Base-by-base conservation (phyloP, 2,888 invertebrate species). In the Perithous albicinctus region DNA sequence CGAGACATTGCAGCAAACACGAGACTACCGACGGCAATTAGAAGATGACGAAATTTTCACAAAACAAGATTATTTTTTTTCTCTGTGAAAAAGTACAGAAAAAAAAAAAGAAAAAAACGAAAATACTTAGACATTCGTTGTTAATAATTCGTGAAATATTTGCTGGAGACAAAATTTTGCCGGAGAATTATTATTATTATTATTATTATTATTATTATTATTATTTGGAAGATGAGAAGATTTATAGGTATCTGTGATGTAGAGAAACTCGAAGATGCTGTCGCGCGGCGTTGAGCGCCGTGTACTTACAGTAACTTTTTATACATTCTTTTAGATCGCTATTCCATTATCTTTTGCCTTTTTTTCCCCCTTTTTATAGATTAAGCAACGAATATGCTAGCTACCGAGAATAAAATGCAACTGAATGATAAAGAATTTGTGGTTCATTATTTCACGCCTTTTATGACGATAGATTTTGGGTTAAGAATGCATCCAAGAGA, bases 311-410 rank as follows among this genome's bases (percentile, higher is more conserved):
- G 66, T 78, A 48, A 66, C 15, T 78, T 82, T 81, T 82, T 74
- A 78, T 75, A 82, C 59, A 63, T 75, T 75, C 43, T 82, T 82
- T 78, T 82, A 72, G 78, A 78, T 74, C 78, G 78, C 46, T 82
- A 74, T 82, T 82, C 81, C 70, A 75, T 69, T 78, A 54, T 77
- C 69, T 74, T 56, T 67, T 23, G 15, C 35, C 26, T n/a, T 26
- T 10, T 51, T 32, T 43, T 59, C 18, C 20, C 32, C 18, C 38
- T 35, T 72, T 64, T 38, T 64, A 73, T 74, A 51, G 66, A 75
- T 38, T 59, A 59, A 59, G 56, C 51, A 38, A 48, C 10, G 20
- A 18, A 32, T 70, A 43, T 56, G 29, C 35, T 66, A 66, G 26
- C 64, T 75, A 38, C 59, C 26, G 59, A 75, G 48, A 75, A 78